These are phyloP conservation scores for Copidosoma floridanum DNA, from an alignment of 1,140 invertebrate genomes.

Conservation along the genomic window DNA sequence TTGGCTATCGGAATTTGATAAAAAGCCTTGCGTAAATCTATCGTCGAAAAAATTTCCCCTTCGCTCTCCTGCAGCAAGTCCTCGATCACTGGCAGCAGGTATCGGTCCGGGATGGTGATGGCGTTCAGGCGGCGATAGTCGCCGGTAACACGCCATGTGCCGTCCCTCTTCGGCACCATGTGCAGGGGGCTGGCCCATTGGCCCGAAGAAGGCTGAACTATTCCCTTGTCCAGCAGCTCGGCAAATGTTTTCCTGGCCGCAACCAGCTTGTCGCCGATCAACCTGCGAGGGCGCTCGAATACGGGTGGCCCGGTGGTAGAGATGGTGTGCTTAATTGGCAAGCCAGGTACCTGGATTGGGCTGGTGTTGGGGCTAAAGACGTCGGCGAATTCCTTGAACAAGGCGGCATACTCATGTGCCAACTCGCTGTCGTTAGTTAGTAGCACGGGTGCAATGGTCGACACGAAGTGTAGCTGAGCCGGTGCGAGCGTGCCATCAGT, in stretches of 20 bases:
- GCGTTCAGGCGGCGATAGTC: background rate
- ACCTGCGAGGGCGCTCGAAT: background rate
- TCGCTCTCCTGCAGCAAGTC: background rate
- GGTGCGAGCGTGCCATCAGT: background rate
- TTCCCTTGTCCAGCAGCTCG: background rate
- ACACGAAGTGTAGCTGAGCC: background rate
- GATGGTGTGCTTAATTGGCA: no score
- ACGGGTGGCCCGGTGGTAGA: background rate
- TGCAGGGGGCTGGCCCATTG: background rate
- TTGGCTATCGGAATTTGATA: background rate
- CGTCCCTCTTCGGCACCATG: background rate
- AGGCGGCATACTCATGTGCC: background rate
- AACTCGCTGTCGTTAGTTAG: background rate
- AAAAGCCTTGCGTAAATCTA: no score
- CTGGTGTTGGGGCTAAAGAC: background rate
- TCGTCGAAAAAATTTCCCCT: background rate
- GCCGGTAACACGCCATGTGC: background rate
- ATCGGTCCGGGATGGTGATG: background rate
- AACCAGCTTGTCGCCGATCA: no score
- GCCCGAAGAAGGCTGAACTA: background rate
- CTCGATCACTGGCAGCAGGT: background rate
- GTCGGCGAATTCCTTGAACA: background rate
- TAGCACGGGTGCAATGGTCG: background rate
- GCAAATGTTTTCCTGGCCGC: no score
- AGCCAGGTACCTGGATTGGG: no score